phyloP scores from a whole-genome alignment of 2,888 invertebrate genomes.

The Mesoligia furuncula region DNA sequence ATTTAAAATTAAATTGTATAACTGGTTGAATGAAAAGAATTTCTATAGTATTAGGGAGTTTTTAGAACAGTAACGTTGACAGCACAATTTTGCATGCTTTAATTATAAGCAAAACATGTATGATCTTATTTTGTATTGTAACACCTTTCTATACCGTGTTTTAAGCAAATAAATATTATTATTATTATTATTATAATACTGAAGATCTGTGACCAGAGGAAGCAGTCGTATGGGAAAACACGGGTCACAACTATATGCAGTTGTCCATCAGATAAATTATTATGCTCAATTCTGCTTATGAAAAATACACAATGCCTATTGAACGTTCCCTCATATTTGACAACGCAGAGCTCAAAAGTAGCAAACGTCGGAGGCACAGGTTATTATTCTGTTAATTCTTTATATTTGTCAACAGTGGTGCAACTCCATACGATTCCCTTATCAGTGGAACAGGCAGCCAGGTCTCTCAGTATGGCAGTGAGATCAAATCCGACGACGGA shows the following conservation, averaged over 20 bases:
- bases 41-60: too few species aligned
- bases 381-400: background rate
- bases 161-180: too few species aligned
- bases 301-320: background rate
- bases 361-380: background rate
- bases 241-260: background rate
- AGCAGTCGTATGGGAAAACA: background rate
- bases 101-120: too few species aligned
- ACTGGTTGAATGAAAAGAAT: too few species aligned
- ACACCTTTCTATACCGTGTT: too few species aligned
- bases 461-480: conserved; percentile 84
- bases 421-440: conserved; percentile 74
- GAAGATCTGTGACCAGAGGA: background rate
- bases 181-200: too few species aligned
- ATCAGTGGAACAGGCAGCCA: conserved; percentile 73
- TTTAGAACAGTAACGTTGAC: too few species aligned
- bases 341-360: background rate
- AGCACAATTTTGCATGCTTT: too few species aligned
- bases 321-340: background rate
- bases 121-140: too few species aligned
- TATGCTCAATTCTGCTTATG: background rate
- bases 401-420: conserved; percentile 75
- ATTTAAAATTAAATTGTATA: too few species aligned
- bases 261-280: background rate
- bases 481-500: conserved; percentile 92